Evolutionary conservation across 2,888 invertebrate species (phyloP).

Genomic region (Ophion ventricosus): DNA sequence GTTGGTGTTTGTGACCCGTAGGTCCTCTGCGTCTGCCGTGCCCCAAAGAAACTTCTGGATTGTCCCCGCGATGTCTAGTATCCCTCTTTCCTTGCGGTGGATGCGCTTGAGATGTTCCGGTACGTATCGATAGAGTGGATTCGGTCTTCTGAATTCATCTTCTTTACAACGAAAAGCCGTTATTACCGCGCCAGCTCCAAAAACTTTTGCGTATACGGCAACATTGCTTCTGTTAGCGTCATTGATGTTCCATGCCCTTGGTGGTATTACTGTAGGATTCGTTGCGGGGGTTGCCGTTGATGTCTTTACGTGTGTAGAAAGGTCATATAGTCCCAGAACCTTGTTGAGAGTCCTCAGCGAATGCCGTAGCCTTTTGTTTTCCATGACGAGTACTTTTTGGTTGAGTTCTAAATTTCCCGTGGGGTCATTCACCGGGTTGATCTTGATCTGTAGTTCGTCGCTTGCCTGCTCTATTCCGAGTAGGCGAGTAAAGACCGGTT

Average conservation of each 20-base stretch:
- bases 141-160: too few species aligned
- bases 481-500: constrained; percentile 18
- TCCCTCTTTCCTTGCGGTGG: neutral
- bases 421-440: neutral
- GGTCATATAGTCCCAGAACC: constrained; percentile 10
- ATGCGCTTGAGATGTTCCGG: neutral
- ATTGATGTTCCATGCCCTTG: neutral
- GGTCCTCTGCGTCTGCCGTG: constrained; percentile 35
- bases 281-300: neutral
- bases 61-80: constrained; percentile 28
- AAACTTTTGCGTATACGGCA: constrained; percentile 7
- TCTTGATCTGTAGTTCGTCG: neutral
- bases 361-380: neutral
- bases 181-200: neutral
- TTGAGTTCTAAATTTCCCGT: constrained; percentile 12
- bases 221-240: neutral
- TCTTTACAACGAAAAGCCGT: neutral
- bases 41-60: constrained; percentile 33
- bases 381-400: constrained; percentile 9
- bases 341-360: constrained; percentile 5
- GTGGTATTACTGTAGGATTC: neutral
- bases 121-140: neutral
- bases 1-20: constrained; percentile 15
- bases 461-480: neutral
- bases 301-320: neutral